A percentile compares a stretch with the other conserved stretches of the same genome.
phyloP scores from a whole-genome alignment of 2,113 vertebrate genomes.

The Aythya baeri region DNA sequence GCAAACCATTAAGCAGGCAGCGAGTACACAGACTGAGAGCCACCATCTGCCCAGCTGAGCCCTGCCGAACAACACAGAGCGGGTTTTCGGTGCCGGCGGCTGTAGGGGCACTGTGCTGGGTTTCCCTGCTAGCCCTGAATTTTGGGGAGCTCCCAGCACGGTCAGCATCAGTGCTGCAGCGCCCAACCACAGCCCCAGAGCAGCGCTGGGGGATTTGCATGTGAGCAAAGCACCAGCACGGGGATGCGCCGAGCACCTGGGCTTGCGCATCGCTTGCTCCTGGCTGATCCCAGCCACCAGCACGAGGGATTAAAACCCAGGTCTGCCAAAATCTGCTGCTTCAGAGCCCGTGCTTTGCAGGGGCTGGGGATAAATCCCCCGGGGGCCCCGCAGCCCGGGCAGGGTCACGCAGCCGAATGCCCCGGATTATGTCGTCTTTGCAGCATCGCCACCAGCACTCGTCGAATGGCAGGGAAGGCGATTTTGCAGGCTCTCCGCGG shows the following conservation, averaged over 20 bases:
- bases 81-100: rapidly evolving
- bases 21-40: background rate
- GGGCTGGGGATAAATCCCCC: rapidly evolving
- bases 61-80: background rate
- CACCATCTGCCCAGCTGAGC: background rate
- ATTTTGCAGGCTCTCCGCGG: background rate
- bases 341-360: rapidly evolving
- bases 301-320: background rate
- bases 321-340: background rate
- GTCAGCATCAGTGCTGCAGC: no score
- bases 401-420: no score
- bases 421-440: rapidly evolving
- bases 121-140: no score
- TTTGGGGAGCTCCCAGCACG: no score
- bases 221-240: rapidly evolving
- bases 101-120: no score
- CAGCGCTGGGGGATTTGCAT: no score
- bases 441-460: rapidly evolving
- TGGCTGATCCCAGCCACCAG: no score
- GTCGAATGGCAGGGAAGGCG: background rate
- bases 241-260: rapidly evolving
- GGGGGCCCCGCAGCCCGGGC: background rate
- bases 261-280: no score
- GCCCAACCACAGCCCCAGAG: no score
- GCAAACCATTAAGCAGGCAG: background rate